These are phyloP conservation scores for Paraplagusia blochii DNA, from an alignment of 2,113 vertebrate species.

Conservation along the genomic window DNA sequence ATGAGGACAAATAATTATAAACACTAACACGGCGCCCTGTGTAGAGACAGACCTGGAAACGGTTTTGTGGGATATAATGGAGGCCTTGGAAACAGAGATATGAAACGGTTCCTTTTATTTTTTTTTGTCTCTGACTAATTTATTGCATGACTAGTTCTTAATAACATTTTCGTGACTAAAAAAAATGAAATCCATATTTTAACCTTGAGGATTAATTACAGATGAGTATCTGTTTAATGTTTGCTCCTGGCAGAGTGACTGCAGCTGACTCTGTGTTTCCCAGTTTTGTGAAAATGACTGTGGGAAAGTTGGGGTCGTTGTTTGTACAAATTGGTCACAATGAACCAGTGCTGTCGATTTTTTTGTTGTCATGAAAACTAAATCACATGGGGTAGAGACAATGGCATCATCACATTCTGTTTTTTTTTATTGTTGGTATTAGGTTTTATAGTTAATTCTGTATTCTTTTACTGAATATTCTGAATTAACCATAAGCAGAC, in stretches of 20 bases:
- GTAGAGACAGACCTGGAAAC: background rate
- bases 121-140: background rate
- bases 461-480: too few relatives aligned
- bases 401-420: too few relatives aligned
- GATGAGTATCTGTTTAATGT: constrained; percentile 19
- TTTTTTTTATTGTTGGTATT: too few relatives aligned
- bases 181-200: constrained; percentile 18
- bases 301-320: constrained; percentile 10
- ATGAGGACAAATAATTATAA: background rate
- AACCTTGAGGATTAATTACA: constrained; percentile 23
- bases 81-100: constrained; percentile 2
- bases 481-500: too few relatives aligned
- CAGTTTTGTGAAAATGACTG: constrained; percentile 5
- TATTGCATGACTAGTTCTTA: background rate
- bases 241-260: constrained; percentile 10
- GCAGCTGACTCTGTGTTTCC: constrained; percentile 9
- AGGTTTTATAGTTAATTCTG: too few relatives aligned
- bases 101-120: background rate
- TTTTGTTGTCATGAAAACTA: too few relatives aligned
- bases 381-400: too few relatives aligned
- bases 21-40: background rate
- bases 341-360: background rate
- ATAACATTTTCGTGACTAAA: constrained; percentile 4
- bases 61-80: background rate
- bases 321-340: background rate